Percentiles rank a stretch among this genome's conserved stretches.
Conservation (phyloP, 2,797 vertebrate species). For the Masticophis lateralis region DNA sequence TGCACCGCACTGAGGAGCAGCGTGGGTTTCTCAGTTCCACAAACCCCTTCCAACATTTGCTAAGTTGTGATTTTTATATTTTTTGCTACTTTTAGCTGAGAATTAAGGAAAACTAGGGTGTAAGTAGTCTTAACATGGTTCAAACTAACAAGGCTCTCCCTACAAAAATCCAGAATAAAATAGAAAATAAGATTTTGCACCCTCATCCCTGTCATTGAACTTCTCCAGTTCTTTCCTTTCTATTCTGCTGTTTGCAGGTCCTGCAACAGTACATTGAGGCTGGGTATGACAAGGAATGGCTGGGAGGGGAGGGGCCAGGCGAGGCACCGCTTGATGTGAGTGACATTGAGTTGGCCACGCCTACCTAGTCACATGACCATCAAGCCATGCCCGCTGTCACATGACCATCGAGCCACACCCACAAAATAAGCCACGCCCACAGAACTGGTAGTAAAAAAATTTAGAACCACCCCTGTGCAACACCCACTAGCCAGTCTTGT, state of each 20-base stretch:
- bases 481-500: not conserved
- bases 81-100: not conserved
- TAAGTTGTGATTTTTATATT: not conserved
- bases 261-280: not conserved
- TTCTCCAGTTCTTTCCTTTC: not conserved
- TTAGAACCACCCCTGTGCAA: not conserved
- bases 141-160: not conserved
- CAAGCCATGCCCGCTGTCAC: too few relatives aligned
- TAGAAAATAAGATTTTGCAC: not conserved
- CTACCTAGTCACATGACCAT: too few relatives aligned
- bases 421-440: too few relatives aligned
- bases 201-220: not conserved
- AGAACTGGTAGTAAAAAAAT: too few relatives aligned
- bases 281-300: too few relatives aligned
- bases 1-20: conserved; percentile 10
- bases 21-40: not conserved
- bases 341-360: too few relatives aligned
- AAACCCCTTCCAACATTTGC: not conserved
- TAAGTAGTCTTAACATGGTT: not conserved
- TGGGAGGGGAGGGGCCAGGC: too few relatives aligned
- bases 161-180: not conserved
- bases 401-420: too few relatives aligned
- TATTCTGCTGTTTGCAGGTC: not conserved
- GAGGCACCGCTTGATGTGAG: too few relatives aligned
- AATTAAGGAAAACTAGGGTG: not conserved